A percentile compares a stretch with the other conserved stretches of the same genome.
phyloP scores from a whole-genome alignment of 1,140 invertebrate species.

The Drosophila chauvacae region DNA sequence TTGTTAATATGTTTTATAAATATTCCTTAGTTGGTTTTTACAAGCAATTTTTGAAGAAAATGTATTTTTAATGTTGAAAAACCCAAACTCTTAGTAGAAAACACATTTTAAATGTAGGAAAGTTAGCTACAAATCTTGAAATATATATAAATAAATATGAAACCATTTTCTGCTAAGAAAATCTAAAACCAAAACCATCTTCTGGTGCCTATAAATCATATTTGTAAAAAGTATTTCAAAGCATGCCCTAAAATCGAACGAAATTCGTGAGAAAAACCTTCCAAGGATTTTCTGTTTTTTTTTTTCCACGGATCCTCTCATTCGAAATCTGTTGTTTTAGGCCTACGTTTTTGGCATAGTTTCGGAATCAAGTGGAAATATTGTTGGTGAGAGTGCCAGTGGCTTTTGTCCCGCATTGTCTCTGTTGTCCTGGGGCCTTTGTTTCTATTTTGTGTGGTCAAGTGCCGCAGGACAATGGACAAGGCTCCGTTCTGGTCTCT shows the following conservation, averaged over 20 bases:
- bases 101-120: background rate
- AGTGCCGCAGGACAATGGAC: conserved; percentile 46
- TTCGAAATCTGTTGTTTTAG: conserved; percentile 45
- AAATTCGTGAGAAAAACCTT: conserved; percentile 60
- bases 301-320: conserved; percentile 17
- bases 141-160: background rate
- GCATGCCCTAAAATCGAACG: background rate
- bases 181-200: background rate
- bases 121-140: background rate
- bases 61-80: background rate
- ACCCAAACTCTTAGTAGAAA: background rate
- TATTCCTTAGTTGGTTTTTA: no score
- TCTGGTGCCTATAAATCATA: background rate
- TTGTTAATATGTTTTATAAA: background rate
- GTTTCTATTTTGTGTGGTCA: conserved; percentile 43
- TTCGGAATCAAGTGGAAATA: conserved; percentile 62
- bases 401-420: conserved; percentile 14
- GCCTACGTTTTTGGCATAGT: conserved; percentile 41
- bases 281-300: conserved; percentile 9
- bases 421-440: conserved; percentile 15
- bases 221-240: background rate
- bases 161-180: background rate
- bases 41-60: background rate
- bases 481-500: background rate
- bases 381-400: conserved; percentile 18